Conservation (phyloP, 1,140 invertebrate genomes). For the Marisa cornuarietis region DNA sequence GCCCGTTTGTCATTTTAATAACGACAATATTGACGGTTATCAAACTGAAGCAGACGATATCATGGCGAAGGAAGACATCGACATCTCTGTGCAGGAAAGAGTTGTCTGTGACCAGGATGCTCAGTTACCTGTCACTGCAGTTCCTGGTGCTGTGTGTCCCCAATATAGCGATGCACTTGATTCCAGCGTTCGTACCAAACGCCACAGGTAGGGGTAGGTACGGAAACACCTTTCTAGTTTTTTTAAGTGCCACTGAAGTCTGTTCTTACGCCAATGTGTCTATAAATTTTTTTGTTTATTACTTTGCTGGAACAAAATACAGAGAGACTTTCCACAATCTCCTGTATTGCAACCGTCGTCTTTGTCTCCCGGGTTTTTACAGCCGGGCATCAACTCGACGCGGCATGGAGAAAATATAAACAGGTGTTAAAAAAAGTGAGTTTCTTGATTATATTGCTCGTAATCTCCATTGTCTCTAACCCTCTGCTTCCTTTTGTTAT, state of each 20-base stretch:
- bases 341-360: too few relatives aligned
- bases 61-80: neutral
- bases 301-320: neutral
- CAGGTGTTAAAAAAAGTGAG: too few relatives aligned
- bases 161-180: neutral
- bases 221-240: neutral
- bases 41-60: neutral
- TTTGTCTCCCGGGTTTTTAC: too few relatives aligned
- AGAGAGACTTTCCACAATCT: neutral
- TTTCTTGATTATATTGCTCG: too few relatives aligned
- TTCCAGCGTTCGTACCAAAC: neutral
- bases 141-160: neutral
- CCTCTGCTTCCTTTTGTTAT: too few relatives aligned
- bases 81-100: neutral
- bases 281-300: neutral
- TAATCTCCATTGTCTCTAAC: too few relatives aligned
- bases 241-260: neutral
- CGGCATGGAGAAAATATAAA: too few relatives aligned
- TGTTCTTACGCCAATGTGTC: neutral
- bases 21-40: neutral
- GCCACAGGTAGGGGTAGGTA: neutral
- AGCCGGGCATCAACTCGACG: too few relatives aligned
- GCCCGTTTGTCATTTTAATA: neutral
- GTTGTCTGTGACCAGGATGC: slow-evolving; percentile 3
- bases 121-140: neutral